Percentiles rank a stretch among this genome's conserved stretches.
These are phyloP conservation scores for Dicyrtomina minuta DNA, from an alignment of 2,888 invertebrate genomes.

Conservation along the genomic window DNA sequence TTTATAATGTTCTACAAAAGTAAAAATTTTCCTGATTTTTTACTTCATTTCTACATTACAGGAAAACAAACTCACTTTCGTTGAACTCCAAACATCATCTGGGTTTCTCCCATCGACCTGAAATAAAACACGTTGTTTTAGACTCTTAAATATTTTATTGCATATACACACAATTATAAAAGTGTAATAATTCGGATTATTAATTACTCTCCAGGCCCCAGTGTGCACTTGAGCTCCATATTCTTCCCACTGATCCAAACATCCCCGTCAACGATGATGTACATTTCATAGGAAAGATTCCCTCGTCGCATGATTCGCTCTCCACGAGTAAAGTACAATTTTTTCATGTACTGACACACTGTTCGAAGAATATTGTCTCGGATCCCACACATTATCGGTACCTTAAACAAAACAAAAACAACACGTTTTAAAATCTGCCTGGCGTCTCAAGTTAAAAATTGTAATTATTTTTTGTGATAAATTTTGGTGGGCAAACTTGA, in stretches of 20 bases:
- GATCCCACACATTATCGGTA: slow-evolving; percentile 40
- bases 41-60: too few species aligned
- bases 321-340: slow-evolving; percentile 41
- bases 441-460: not conserved
- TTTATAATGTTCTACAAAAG: too few species aligned
- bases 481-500: too few species aligned
- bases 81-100: slow-evolving; percentile 26
- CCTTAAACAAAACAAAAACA: slow-evolving; percentile 33
- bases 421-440: not conserved
- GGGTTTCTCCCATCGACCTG: slow-evolving; percentile 28
- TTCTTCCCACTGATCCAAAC: slow-evolving; percentile 46
- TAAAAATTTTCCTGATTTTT: too few species aligned
- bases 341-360: slow-evolving; percentile 44
- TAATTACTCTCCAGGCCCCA: slow-evolving; percentile 42
- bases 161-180: too few species aligned
- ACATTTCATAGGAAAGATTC: slow-evolving; percentile 49
- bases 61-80: too few species aligned
- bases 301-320: slow-evolving; percentile 45
- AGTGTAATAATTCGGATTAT: too few species aligned
- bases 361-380: slow-evolving; percentile 41
- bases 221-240: slow-evolving; percentile 41
- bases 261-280: slow-evolving; percentile 45
- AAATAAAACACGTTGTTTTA: not conserved
- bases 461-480: not conserved
- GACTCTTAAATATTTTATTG: not conserved